A percentile compares a stretch with the other conserved stretches of the same genome.
These are phyloP conservation scores for Xenus cinereus DNA, from an alignment of 2,113 vertebrate genomes.

Conservation along the genomic window DNA sequence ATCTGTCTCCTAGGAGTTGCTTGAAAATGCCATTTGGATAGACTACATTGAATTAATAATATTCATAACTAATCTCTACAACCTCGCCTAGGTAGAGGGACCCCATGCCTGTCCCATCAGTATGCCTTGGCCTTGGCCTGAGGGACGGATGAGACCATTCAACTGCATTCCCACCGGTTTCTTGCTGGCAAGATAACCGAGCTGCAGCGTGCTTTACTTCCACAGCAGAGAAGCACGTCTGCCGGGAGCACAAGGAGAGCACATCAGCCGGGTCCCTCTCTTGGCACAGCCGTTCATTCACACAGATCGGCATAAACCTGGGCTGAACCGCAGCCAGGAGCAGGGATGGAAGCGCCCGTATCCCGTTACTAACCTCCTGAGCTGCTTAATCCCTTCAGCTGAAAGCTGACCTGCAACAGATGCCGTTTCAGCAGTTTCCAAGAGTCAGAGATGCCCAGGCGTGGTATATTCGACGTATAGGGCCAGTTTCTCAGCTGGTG, in stretches of 20 bases:
- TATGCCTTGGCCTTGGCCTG: not conserved
- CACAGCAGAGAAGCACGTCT: not conserved
- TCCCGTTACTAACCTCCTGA: not conserved
- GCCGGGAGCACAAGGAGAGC: not conserved
- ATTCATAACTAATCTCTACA: not conserved
- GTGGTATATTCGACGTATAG: not conserved
- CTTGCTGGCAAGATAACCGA: not conserved
- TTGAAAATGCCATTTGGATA: not conserved
- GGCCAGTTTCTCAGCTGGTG: not conserved
- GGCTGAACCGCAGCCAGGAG: not conserved
- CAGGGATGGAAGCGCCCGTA: not conserved
- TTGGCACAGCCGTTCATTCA: not conserved
- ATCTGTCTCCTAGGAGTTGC: not conserved
- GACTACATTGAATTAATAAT: not conserved
- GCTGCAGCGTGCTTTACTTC: not conserved
- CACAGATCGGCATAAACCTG: not conserved
- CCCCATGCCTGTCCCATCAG: not conserved
- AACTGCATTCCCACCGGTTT: not conserved
- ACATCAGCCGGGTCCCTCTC: fast-evolving
- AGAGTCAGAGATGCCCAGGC: not conserved
- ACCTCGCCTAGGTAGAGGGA: fast-evolving
- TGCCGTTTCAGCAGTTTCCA: not conserved
- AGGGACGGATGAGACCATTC: not conserved
- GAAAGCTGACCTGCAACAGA: slow-evolving; percentile 48
- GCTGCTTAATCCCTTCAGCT: slow-evolving; percentile 36